A percentile compares a stretch with the other conserved stretches of the same genome.
Evolutionary conservation across 2,113 vertebrate species (phyloP).

Genomic region (Heptranchias perlo): DNA sequence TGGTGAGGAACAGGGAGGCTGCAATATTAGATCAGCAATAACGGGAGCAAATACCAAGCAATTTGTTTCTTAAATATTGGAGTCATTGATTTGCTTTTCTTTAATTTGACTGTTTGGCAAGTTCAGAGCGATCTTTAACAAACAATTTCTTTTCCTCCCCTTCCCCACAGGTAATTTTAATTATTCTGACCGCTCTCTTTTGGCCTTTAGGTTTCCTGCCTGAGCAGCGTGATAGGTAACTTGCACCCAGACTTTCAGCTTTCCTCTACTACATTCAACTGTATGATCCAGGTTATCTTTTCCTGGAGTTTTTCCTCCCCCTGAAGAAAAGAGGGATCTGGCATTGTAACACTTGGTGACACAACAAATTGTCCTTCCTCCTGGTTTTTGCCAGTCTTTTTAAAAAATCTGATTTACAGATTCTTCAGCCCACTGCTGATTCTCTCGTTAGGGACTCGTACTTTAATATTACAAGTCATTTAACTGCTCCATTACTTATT

Average conservation of each 20-base stretch:
- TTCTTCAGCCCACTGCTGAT: no score
- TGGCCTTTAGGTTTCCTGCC: neutral
- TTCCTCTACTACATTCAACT: neutral
- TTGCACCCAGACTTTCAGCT: neutral
- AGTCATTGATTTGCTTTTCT: neutral
- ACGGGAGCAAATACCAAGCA: neutral
- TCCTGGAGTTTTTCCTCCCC: neutral
- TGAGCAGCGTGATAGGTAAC: neutral
- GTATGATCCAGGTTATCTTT: neutral
- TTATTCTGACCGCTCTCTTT: neutral
- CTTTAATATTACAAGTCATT: no score
- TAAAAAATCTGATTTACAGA: no score
- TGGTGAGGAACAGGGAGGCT: neutral
- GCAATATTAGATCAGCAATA: neutral
- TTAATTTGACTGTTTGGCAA: neutral
- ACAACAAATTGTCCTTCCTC: neutral
- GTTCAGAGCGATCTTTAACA: neutral
- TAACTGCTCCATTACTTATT: no score
- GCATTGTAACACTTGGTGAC: neutral
- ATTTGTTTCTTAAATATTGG: neutral
- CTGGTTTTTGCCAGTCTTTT: neutral
- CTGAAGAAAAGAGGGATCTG: neutral
- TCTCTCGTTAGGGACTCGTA: no score
- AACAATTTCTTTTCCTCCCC: neutral
- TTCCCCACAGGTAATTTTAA: neutral